Evolutionary conservation across 2,797 vertebrate species (phyloP), one percentile per base, ranked within the genome.

Genomic region (Muscicapa striata): DNA sequence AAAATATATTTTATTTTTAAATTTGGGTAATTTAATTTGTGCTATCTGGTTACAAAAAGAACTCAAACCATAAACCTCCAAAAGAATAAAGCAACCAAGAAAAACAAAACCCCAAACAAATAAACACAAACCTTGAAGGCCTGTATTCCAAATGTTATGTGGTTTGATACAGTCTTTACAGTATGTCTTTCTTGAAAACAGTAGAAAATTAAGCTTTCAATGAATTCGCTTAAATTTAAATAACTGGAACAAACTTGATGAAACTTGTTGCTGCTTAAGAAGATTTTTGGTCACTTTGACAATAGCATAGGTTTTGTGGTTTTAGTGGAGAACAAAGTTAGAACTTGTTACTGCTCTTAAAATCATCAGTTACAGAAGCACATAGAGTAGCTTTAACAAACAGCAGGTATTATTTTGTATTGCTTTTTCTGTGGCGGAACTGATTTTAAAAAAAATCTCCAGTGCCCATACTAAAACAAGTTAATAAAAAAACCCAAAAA

Each of bases 1-100:
- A 48, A 82, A 69, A 74, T 49, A 22, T 34, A 43, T 51, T 58
- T 57, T 78, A 5, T 62, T 79, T 73, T 73, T n/a, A 63, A 82
- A 48, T 80, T 64, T 24, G 32, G 5, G 9, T 80, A 11, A 59
- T 61, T 79, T 87, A 38, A 18, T 86, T 51, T 59, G 22, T 79
- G 22, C 13, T 69, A 1, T 49, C 29, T 67, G 18, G 45, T 83
- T 58, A 1, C 19, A 32, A 43, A 40, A 74, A 74, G 43, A 26
- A 3, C 3, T 30, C 27, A 38, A 69, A n/a, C 29, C 6, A 7
- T 36, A 70, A 54, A 13, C 23, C 4, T 34, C 3, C 0, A 6
- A 86, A 43, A 2, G 2, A 58, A 30, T 10, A 46, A n/a, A 73
- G 14, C 0, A 2, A 43, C 19, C 7, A n/a, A 55, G 19, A 38